Evolutionary conservation across 2,797 vertebrate genomes (phyloP), one percentile per base, ranked within the genome.

Genomic region (Adrianichthys oophorus): DNA sequence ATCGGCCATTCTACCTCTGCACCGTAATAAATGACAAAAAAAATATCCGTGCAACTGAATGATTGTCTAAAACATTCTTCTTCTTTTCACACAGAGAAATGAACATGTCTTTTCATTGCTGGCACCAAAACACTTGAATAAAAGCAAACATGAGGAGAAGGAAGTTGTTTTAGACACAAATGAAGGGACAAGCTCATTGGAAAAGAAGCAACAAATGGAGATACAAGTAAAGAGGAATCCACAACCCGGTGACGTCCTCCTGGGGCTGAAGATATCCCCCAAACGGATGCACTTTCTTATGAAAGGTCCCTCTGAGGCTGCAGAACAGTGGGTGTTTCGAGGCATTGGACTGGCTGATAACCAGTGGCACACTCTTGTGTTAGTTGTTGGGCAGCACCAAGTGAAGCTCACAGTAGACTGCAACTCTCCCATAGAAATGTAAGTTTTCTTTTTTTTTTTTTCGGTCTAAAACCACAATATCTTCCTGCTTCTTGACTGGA

Each of bases 331-430:
- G 80, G 90, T 88, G 70, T 96, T 98, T 85, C 80, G 56, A 65
- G 87, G 87, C 10, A 47, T 90, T 1, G 76, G 56, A 13, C 79
- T 98, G 58, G 68, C 72, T 0, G 93, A 97, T 61, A 83, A 83
- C 79, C 92, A 58, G 45, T 98, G 97, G 97, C 97, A 98, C 90
- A 96, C 95, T 0, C 82, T 98, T 19, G 50, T 96, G 61, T 76
- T 98, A 68, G 89, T 89, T 0, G 75, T 98, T 13, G 90, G 87
- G 0, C 85, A 84, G 16, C 83, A 70, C 10, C 90, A 90, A n/a
- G 92, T 92, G 56, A 93, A 90, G 15, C 91, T 98, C 72, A 94
- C 90, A 0, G 80, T 90, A 68, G 97, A 98, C 90, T 98, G 97
- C 61, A 85, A 84, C 40, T 5, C 86, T 32, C 92, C 94, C 0